phyloP scores from a whole-genome alignment of 2,888 invertebrate genomes.

The Drosophila paramelanica region DNA sequence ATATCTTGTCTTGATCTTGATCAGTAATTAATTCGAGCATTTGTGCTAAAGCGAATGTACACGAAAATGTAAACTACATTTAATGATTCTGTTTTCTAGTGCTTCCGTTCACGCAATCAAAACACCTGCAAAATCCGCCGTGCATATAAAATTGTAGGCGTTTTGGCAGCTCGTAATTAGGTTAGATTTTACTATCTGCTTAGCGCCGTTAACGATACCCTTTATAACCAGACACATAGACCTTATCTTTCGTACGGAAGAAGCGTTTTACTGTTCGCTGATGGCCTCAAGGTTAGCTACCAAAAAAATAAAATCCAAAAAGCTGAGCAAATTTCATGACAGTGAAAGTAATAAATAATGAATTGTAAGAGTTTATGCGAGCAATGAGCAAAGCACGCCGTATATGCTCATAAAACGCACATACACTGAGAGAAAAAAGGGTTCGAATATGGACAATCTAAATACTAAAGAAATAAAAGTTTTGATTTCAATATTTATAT shows the following conservation, averaged over 20 bases:
- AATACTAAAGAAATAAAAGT: background rate
- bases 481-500: no score
- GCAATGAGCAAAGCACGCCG: slow-evolving; percentile 62
- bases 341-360: slow-evolving; percentile 77
- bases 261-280: slow-evolving; percentile 25
- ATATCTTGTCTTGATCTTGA: no score
- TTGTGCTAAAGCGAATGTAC: no score
- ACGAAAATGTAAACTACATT: no score
- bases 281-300: slow-evolving; percentile 67
- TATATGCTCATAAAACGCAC: slow-evolving; percentile 53
- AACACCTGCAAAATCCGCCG: background rate
- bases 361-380: slow-evolving; percentile 67
- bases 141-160: background rate
- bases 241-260: slow-evolving; percentile 28
- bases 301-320: slow-evolving; percentile 44
- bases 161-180: slow-evolving; percentile 43
- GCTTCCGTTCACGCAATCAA: no score
- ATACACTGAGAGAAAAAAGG: slow-evolving; percentile 7
- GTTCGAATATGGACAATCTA: no score
- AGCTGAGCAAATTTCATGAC: slow-evolving; percentile 72
- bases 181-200: slow-evolving; percentile 55
- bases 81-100: no score
- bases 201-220: slow-evolving; percentile 57
- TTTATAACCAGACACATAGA: slow-evolving; percentile 43
- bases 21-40: no score